A percentile compares a stretch with the other conserved stretches of the same genome.
Conservation (phyloP, 2,888 invertebrate genomes). For the Myopa testacea region DNA sequence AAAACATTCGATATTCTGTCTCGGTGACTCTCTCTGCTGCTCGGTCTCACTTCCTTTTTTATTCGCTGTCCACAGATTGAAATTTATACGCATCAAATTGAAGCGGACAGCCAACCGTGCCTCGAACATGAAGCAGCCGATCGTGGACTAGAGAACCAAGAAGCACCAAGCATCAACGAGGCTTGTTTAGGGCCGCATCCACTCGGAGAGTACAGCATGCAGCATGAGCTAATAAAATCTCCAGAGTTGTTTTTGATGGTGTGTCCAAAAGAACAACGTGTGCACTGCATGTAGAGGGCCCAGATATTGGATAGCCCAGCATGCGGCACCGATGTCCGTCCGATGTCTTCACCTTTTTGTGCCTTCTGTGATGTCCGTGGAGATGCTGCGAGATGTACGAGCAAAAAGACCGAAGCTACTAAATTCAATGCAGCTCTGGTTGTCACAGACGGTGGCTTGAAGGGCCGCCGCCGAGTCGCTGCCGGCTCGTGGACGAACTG, state of each 20-base stretch:
- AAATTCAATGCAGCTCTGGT: conserved; percentile 16
- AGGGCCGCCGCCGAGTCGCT: background rate
- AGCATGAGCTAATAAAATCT: conserved; percentile 24
- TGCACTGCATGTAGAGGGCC: background rate
- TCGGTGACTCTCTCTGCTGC: background rate
- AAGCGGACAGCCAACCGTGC: conserved; percentile 34
- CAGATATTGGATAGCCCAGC: background rate
- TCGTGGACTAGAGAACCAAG: background rate
- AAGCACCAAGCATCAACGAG: background rate
- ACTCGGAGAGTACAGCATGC: background rate
- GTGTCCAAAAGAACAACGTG: background rate
- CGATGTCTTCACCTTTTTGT: conserved; percentile 19
- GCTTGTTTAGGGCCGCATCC: background rate
- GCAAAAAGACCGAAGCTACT: conserved; percentile 21
- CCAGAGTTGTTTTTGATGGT: conserved; percentile 17
- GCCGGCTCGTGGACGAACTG: background rate
- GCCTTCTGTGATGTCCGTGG: background rate
- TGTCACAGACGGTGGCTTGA: conserved; percentile 16
- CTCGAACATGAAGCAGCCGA: conserved; percentile 28
- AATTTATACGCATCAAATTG: conserved; percentile 37
- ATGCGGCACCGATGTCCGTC: background rate
- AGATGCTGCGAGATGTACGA: conserved; percentile 12
- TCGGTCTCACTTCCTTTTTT: conserved; percentile 11
- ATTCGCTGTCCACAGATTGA: conserved; percentile 30
- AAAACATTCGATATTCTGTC: background rate